These are phyloP conservation scores for Pachymerium ferrugineum DNA, from an alignment of 2,888 invertebrate species.

Conservation along the genomic window DNA sequence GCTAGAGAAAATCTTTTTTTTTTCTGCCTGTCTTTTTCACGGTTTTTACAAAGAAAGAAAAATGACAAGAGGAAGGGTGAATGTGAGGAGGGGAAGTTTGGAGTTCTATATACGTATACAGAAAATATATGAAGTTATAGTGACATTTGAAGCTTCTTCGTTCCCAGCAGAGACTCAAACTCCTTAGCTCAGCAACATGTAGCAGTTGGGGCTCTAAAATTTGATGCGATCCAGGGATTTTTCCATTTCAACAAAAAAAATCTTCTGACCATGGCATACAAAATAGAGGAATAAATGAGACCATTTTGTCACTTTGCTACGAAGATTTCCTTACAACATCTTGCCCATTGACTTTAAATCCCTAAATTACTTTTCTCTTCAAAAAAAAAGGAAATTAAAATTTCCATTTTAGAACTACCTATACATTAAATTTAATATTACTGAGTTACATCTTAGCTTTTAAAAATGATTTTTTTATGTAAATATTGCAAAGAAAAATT, in stretches of 20 bases:
- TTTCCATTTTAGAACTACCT: background rate
- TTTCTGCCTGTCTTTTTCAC: background rate
- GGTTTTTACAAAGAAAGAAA: background rate
- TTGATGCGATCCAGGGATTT: conserved; percentile 15
- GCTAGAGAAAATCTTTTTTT: background rate
- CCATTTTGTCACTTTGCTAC: background rate
- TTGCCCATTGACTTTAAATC: background rate
- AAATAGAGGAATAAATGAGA: background rate
- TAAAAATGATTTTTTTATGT: too few relatives aligned
- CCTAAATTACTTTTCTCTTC: background rate
- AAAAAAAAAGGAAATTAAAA: background rate
- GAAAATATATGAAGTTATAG: conserved; percentile 21
- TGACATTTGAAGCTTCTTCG: conserved; percentile 6
- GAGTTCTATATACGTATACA: background rate
- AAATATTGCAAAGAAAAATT: too few relatives aligned
- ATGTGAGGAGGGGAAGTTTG: background rate
- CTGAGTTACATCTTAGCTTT: too few relatives aligned
- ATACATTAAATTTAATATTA: too few relatives aligned
- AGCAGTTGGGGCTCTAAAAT: conserved; percentile 14
- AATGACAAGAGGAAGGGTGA: background rate
- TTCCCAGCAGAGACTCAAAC: background rate
- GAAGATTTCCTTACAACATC: background rate
- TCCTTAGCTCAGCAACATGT: conserved; percentile 18
- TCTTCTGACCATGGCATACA: conserved; percentile 11
- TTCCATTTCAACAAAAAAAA: conserved; percentile 16